These are phyloP conservation scores for Erebia palarica DNA, from an alignment of 2,888 invertebrate species.

Conservation along the genomic window DNA sequence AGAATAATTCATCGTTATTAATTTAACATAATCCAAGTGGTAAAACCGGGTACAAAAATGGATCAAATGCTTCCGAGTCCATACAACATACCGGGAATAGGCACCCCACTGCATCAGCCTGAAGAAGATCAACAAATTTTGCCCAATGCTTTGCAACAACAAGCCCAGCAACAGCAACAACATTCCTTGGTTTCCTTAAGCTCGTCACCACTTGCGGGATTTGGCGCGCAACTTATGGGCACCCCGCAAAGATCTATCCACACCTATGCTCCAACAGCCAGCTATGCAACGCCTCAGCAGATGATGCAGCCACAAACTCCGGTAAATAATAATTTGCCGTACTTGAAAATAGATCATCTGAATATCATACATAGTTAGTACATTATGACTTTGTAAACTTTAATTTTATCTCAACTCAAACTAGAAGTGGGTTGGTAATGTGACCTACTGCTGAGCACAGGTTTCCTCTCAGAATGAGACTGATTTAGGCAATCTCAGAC, in stretches of 20 bases:
- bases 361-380: no score
- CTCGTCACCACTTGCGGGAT: constrained; percentile 83
- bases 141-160: constrained; percentile 91
- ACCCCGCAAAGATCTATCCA: constrained; percentile 88
- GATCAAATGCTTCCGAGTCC: constrained; percentile 96
- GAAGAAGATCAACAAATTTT: constrained; percentile 95
- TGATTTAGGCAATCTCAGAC: no score
- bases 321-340: constrained; percentile 70
- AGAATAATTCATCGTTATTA: background rate
- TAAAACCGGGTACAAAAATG: constrained; percentile 74
- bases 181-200: constrained; percentile 83
- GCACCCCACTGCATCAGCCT: constrained; percentile 94
- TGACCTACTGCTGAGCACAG: no score
- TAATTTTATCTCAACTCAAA: no score
- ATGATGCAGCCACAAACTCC: constrained; percentile 96
- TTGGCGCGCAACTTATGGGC: constrained; percentile 84
- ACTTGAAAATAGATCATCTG: background rate
- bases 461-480: no score
- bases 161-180: constrained; percentile 68
- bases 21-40: background rate
- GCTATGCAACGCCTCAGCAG: constrained; percentile 90
- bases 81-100: constrained; percentile 94
- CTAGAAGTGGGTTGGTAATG: no score
- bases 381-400: no score
- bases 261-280: constrained; percentile 89